Conservation (phyloP, 2,797 vertebrate genomes). For the Coilia nasus region DNA sequence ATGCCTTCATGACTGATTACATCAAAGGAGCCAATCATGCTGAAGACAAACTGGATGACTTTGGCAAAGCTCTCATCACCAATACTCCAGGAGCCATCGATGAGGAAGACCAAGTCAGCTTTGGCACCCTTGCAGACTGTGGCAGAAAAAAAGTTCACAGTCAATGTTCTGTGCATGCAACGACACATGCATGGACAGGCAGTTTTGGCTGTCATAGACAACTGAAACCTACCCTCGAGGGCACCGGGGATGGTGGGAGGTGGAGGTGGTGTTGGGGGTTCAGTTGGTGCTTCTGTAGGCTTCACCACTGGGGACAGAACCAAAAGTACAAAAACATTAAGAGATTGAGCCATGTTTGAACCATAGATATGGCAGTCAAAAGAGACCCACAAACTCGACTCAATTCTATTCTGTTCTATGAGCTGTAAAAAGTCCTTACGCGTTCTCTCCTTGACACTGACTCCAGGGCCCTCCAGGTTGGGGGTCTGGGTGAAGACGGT, state of each 20-base stretch:
- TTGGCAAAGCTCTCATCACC: slow-evolving; percentile 97
- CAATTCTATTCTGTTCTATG: too few species aligned
- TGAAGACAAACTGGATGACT: slow-evolving; percentile 95
- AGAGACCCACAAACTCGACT: not conserved
- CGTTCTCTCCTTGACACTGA: slow-evolving; percentile 85
- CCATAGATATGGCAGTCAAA: not conserved
- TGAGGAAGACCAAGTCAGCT: slow-evolving; percentile 96
- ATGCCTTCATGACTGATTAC: slow-evolving; percentile 87
- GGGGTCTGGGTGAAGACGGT: slow-evolving; percentile 92
- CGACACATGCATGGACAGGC: not conserved
- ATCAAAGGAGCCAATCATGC: slow-evolving; percentile 95
- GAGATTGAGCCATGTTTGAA: not conserved
- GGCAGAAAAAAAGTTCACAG: slow-evolving; percentile 29
- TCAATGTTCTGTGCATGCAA: not conserved
- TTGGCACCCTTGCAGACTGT: slow-evolving; percentile 98
- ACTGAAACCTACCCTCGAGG: slow-evolving; percentile 81
- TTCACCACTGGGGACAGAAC: slow-evolving; percentile 82
- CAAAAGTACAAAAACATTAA: slow-evolving; percentile 11
- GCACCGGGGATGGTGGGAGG: slow-evolving; percentile 90
- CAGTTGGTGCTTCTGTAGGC: slow-evolving; percentile 88
- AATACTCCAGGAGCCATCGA: slow-evolving; percentile 98
- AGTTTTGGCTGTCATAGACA: not conserved
- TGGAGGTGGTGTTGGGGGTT: slow-evolving; percentile 87
- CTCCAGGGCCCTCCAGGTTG: slow-evolving; percentile 91
- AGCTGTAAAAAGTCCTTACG: slow-evolving; percentile 70